A percentile compares a stretch with the other conserved stretches of the same genome.
Evolutionary conservation across 2,888 invertebrate species (phyloP).

Genomic region (Diaprepes abbreviatus): DNA sequence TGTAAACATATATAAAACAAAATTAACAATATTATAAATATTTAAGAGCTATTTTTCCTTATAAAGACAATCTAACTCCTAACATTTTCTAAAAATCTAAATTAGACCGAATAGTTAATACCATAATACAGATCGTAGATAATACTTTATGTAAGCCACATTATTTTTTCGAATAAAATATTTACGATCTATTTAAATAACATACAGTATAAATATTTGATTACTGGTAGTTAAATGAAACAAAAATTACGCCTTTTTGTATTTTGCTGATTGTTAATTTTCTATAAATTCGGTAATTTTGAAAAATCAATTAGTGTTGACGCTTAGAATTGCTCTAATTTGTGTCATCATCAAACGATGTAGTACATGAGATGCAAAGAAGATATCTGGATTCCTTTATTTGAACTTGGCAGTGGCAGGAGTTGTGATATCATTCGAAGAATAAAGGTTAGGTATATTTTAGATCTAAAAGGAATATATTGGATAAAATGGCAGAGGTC

Average conservation of each 20-base stretch:
- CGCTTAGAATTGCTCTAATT: no score
- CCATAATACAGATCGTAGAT: slow-evolving; percentile 11
- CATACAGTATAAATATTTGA: not conserved
- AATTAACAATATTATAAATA: slow-evolving; percentile 38
- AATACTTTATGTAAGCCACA: slow-evolving; percentile 38
- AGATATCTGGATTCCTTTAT: no score
- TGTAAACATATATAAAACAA: slow-evolving; percentile 46
- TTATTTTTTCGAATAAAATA: slow-evolving; percentile 32
- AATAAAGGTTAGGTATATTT: no score
- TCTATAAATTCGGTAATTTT: no score
- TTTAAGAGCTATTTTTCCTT: slow-evolving; percentile 24
- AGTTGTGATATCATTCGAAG: no score
- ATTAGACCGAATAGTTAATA: slow-evolving; percentile 18
- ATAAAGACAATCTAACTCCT: slow-evolving; percentile 23
- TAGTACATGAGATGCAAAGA: no score
- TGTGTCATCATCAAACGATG: no score
- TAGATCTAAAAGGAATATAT: no score
- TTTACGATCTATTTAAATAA: slow-evolving; percentile 6
- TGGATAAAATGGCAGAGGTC: no score
- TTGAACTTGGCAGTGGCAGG: no score
- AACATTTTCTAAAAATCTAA: slow-evolving; percentile 26
- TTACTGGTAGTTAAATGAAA: not conserved
- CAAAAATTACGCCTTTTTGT: slow-evolving; percentile 2
- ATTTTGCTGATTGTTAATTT: no score
- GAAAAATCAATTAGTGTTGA: no score